Conservation (phyloP, 2,888 invertebrate species). For the Nyleta sp. region DNA sequence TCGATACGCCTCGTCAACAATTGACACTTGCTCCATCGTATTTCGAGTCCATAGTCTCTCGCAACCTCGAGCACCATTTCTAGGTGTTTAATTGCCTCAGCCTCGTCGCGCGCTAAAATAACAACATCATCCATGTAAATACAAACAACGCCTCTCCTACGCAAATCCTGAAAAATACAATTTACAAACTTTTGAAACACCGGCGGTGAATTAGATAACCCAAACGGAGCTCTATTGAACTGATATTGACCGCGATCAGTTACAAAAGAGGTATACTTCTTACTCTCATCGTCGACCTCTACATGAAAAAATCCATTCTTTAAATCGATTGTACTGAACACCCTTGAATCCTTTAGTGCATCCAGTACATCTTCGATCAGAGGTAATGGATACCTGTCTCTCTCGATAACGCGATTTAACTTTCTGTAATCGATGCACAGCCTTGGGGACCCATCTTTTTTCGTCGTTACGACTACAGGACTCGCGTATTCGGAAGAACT, state of each 20-base stretch:
- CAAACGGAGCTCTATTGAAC: no score
- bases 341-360: conserved; percentile 23
- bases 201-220: neutral
- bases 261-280: neutral
- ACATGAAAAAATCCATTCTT: conserved; percentile 27
- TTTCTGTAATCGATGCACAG: conserved; percentile 68
- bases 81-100: no score
- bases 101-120: no score
- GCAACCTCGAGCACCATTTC: neutral
- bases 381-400: conserved; percentile 49
- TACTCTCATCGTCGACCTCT: neutral
- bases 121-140: no score
- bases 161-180: no score
- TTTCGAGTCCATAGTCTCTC: conserved; percentile 1
- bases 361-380: conserved; percentile 67
- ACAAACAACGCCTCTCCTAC: no score
- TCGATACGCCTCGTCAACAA: conserved; percentile 35
- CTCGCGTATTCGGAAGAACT: conserved; percentile 46
- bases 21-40: conserved; percentile 30
- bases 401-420: conserved; percentile 60
- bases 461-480: conserved; percentile 63
- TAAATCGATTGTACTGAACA: conserved; percentile 67
- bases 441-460: conserved; percentile 60
- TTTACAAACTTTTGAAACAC: no score
- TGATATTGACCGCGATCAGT: no score